These are phyloP conservation scores for Chalcis sispes DNA, from an alignment of 2,888 invertebrate species.

Conservation along the genomic window DNA sequence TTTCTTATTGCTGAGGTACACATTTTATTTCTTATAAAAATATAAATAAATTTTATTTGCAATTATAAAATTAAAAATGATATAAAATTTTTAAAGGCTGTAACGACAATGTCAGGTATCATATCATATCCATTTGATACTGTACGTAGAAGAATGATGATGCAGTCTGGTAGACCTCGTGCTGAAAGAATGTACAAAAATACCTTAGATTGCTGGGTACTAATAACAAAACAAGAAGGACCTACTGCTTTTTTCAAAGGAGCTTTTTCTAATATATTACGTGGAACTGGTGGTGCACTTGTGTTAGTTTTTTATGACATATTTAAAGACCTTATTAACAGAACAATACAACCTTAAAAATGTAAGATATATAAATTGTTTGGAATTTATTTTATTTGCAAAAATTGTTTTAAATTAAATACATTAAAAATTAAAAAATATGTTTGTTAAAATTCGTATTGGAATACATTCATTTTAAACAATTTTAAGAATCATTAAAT, in stretches of 20 bases:
- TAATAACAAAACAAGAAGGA: constrained; percentile 91
- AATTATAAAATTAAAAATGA: constrained; percentile 6
- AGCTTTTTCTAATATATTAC: constrained; percentile 94
- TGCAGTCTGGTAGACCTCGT: constrained; percentile 95
- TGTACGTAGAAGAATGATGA: constrained; percentile 98
- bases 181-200: constrained; percentile 91
- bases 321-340: constrained; percentile 81
- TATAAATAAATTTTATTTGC: too few species aligned
- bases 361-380: not conserved
- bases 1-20: constrained; percentile 81
- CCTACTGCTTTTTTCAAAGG: constrained; percentile 95
- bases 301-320: constrained; percentile 95
- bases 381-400: constrained; percentile 41
- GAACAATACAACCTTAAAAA: constrained; percentile 10
- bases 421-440: constrained; percentile 32
- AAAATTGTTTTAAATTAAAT: constrained; percentile 6
- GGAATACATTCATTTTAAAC: constrained; percentile 22
- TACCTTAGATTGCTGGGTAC: constrained; percentile 93
- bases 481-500: constrained; percentile 56
- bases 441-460: constrained; percentile 15
- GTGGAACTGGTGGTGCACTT: constrained; percentile 96
- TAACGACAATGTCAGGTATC: constrained; percentile 93
- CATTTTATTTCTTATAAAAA: not conserved
- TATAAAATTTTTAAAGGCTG: constrained; percentile 78
- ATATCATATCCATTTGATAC: constrained; percentile 98